A percentile compares a stretch with the other conserved stretches of the same genome.
Evolutionary conservation across 2,113 vertebrate species (phyloP).

Genomic region (Aramus guarauna): DNA sequence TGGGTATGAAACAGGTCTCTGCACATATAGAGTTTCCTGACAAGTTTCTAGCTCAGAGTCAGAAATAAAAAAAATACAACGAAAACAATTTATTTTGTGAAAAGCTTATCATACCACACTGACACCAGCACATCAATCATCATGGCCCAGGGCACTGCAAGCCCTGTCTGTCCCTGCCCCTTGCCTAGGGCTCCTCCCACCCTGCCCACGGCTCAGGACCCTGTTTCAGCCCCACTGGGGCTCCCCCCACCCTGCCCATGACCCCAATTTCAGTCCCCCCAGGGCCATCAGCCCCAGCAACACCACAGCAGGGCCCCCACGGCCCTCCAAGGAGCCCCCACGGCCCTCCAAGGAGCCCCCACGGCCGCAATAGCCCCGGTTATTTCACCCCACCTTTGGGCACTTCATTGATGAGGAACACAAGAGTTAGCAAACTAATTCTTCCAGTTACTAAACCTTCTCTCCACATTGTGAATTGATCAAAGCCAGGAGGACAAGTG

Average conservation of each 20-base stretch:
- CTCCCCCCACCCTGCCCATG: too few relatives aligned
- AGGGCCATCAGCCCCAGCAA: background rate
- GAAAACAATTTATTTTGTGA: background rate
- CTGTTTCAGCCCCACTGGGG: background rate
- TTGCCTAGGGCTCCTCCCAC: background rate
- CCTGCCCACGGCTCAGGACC: too few relatives aligned
- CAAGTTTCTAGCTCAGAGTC: background rate
- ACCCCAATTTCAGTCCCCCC: background rate
- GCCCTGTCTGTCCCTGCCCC: background rate
- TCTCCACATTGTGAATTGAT: background rate
- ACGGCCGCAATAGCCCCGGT: too few relatives aligned
- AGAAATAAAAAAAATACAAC: background rate
- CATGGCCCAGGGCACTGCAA: background rate
- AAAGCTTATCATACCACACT: background rate
- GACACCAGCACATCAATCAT: background rate
- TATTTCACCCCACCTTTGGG: background rate
- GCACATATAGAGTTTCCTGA: background rate
- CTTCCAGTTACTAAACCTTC: background rate
- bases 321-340: background rate
- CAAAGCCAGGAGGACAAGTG: background rate
- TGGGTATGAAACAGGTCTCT: background rate
- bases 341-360: background rate
- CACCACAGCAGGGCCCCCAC: background rate
- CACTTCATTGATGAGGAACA: background rate
- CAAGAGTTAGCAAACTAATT: background rate